Conservation (phyloP, 2,888 invertebrate species). For the Drosophila mettleri region DNA sequence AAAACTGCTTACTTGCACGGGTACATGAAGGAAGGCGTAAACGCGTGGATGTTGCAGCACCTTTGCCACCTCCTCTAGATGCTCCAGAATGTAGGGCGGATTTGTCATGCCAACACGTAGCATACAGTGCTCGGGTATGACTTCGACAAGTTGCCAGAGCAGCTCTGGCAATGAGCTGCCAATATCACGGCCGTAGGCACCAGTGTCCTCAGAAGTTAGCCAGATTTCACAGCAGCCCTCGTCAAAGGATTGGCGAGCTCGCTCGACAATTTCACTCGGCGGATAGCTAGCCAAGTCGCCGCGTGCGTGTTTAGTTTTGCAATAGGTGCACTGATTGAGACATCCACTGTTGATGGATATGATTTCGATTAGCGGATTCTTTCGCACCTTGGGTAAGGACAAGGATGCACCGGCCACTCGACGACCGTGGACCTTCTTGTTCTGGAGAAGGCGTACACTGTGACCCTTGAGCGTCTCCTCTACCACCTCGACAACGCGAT, state of each 20-base stretch:
- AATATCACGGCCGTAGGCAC: slow-evolving; percentile 98
- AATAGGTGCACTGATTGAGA: slow-evolving; percentile 99
- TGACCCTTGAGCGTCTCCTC: slow-evolving; percentile 98
- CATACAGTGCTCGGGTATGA: slow-evolving; percentile 88
- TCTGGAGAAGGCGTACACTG: slow-evolving; percentile 91
- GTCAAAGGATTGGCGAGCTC: slow-evolving; percentile 93
- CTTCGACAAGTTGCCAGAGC: slow-evolving; percentile 92
- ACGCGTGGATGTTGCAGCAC: slow-evolving; percentile 95
- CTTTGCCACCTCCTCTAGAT: slow-evolving; percentile 94
- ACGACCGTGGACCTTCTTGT: slow-evolving; percentile 91
- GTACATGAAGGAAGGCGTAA: slow-evolving; percentile 98
- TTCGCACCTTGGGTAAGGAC: slow-evolving; percentile 95
- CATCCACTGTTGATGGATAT: slow-evolving; percentile 98
- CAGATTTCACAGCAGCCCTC: slow-evolving; percentile 98
- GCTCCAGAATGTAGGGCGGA: slow-evolving; percentile 98
- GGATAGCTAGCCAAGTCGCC: slow-evolving; percentile 98
- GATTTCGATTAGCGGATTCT: slow-evolving; percentile 98
- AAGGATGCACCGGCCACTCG: slow-evolving; percentile 95
- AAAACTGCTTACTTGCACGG: slow-evolving; percentile 89
- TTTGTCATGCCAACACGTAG: slow-evolving; percentile 98
- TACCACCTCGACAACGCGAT: slow-evolving; percentile 98
- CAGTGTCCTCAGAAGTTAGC: slow-evolving; percentile 99
- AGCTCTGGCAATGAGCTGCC: slow-evolving; percentile 94
- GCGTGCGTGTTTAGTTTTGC: slow-evolving; percentile 98
- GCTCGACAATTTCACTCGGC: slow-evolving; percentile 93